These are phyloP conservation scores for Agonum fuliginosum DNA, from an alignment of 2,888 invertebrate genomes.

Conservation along the genomic window DNA sequence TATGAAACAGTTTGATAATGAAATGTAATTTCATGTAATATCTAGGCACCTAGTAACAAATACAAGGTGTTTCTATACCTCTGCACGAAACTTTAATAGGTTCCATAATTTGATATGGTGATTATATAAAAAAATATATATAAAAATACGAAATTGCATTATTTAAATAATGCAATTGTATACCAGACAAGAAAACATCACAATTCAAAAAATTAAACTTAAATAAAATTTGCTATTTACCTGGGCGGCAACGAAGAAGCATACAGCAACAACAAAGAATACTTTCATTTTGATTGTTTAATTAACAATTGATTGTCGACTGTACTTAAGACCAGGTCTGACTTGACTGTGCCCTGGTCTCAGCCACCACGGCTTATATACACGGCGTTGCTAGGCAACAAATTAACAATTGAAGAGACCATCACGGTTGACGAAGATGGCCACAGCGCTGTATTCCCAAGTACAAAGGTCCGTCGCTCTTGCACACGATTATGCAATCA, in stretches of 20 bases:
- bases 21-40: no score
- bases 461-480: slow-evolving; percentile 20
- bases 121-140: slow-evolving; percentile 54
- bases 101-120: no score
- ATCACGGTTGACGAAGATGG: slow-evolving; percentile 32
- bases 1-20: no score
- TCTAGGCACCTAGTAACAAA: no score
- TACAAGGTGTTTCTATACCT: no score
- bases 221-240: slow-evolving; percentile 41
- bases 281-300: slow-evolving; percentile 56
- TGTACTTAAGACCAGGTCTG: not conserved
- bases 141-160: not conserved
- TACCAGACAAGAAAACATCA: no score
- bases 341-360: slow-evolving; percentile 19
- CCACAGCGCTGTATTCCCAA: not conserved
- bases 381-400: slow-evolving; percentile 12
- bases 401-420: slow-evolving; percentile 27
- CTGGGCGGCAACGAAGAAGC: slow-evolving; percentile 54
- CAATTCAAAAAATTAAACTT: not conserved
- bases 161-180: no score
- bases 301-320: slow-evolving; percentile 8
- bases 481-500: not conserved
- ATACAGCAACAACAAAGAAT: slow-evolving; percentile 49
- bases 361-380: slow-evolving; percentile 10
- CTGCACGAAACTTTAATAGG: no score